Evolutionary conservation across 2,888 invertebrate genomes (phyloP).

Genomic region (Nesidiocoris tenuis): DNA sequence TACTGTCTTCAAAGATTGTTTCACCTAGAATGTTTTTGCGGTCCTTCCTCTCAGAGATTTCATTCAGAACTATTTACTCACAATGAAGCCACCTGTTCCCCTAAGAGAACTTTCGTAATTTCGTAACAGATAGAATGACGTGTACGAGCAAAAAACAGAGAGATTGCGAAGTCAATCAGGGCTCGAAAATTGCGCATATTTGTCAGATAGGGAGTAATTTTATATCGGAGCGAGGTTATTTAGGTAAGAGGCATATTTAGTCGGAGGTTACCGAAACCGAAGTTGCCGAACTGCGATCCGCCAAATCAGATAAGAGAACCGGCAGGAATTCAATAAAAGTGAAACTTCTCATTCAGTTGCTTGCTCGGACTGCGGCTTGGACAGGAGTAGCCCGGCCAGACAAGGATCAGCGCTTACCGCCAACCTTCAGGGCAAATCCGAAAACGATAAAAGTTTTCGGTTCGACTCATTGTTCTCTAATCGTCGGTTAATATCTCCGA

Average conservation of each 20-base stretch:
- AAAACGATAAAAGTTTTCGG: constrained; percentile 21
- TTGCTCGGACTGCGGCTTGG: too few species aligned
- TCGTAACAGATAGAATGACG: too few species aligned
- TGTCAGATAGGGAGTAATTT: background rate
- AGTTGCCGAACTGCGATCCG: background rate
- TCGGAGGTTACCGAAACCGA: background rate
- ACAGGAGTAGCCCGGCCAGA: background rate
- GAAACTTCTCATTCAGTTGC: constrained; percentile 19
- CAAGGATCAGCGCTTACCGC: constrained; percentile 24
- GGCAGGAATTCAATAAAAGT: constrained; percentile 8
- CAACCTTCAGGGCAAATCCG: constrained; percentile 1
- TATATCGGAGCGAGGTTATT: background rate
- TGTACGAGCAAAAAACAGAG: background rate
- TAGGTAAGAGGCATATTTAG: background rate
- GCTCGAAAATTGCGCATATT: background rate
- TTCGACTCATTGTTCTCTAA: constrained; percentile 13
- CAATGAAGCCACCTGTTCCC: too few species aligned
- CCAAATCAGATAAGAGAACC: background rate
- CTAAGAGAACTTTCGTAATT: too few species aligned
- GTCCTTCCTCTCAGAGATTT: too few species aligned
- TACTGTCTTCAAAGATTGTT: too few species aligned
- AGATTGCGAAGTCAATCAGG: background rate
- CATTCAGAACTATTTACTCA: too few species aligned
- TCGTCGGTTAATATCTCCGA: constrained; percentile 13
- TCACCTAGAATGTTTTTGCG: too few species aligned